Conservation (phyloP, 2,797 vertebrate genomes). For the Pseudomugil gertrudae region DNA sequence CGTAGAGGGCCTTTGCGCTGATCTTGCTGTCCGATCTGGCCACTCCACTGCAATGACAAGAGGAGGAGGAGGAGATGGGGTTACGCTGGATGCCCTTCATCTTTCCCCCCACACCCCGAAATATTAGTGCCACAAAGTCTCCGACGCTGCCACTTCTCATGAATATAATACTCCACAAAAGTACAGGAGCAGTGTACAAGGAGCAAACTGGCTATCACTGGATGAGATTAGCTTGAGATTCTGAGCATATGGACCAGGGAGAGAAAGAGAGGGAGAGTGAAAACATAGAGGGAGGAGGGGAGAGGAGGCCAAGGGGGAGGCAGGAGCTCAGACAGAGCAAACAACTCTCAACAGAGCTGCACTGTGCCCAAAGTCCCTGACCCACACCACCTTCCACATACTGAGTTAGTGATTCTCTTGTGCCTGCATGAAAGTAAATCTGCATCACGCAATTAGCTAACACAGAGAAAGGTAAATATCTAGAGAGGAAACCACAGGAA, state of each 20-base stretch:
- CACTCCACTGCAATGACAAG: slow-evolving; percentile 83
- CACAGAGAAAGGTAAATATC: slow-evolving; percentile 47
- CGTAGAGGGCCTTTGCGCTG: slow-evolving; percentile 86
- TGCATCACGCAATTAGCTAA: slow-evolving; percentile 11
- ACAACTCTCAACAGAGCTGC: slow-evolving; percentile 82
- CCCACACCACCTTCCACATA: slow-evolving; percentile 66
- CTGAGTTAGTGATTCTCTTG: slow-evolving; percentile 54
- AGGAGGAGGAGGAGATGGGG: slow-evolving; percentile 57
- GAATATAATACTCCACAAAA: slow-evolving; percentile 15
- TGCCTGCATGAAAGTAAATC: slow-evolving; percentile 33
- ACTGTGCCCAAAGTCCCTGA: slow-evolving; percentile 81
- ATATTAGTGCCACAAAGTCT: slow-evolving; percentile 32
- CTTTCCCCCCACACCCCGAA: slow-evolving; percentile 40
- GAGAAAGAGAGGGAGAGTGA: slow-evolving; percentile 46
- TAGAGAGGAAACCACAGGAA: slow-evolving; percentile 35
- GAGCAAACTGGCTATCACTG: slow-evolving; percentile 52
- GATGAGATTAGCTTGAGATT: slow-evolving; percentile 74
- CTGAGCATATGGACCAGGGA: slow-evolving; percentile 71
- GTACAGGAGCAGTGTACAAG: slow-evolving; percentile 21
- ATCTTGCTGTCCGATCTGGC: slow-evolving; percentile 85
- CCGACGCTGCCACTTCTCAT: slow-evolving; percentile 31
- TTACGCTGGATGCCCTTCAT: slow-evolving; percentile 81
- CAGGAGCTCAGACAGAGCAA: slow-evolving; percentile 76
- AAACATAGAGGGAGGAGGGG: slow-evolving; percentile 30
- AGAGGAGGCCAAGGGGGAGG: slow-evolving; percentile 36